Evolutionary conservation across 2,888 invertebrate genomes (phyloP).

Genomic region (Branchellion lobata): DNA sequence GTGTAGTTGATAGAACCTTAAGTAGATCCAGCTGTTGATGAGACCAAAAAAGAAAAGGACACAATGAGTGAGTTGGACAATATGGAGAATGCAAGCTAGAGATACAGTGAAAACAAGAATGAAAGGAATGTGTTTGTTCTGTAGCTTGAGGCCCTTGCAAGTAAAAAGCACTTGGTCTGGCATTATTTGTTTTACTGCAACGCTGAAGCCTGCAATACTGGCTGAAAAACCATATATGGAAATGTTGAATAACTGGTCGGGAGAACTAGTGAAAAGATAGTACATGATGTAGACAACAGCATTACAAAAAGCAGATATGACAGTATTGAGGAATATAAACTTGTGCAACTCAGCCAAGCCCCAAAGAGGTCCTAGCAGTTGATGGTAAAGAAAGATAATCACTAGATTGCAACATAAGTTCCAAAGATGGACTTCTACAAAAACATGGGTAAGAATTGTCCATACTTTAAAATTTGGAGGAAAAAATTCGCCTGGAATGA

Average conservation of each 20-base stretch:
- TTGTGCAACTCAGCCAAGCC: conserved; percentile 86
- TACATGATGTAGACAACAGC: conserved; percentile 84
- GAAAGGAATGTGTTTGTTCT: conserved; percentile 82
- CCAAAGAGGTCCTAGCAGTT: conserved; percentile 93
- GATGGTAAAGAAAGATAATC: conserved; percentile 89
- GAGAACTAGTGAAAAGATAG: conserved; percentile 82
- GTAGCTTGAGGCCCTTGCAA: conserved; percentile 79
- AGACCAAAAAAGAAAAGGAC: conserved; percentile 92
- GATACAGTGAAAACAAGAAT: conserved; percentile 77
- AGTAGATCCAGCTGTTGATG: conserved; percentile 87
- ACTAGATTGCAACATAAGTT: conserved; percentile 87
- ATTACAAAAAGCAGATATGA: conserved; percentile 84
- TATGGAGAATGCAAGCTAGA: conserved; percentile 68
- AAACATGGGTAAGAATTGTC: conserved; percentile 80
- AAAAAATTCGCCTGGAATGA: conserved; percentile 87
- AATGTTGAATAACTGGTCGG: conserved; percentile 76
- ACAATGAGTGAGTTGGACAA: conserved; percentile 86
- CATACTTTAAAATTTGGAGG: conserved; percentile 76
- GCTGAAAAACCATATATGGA: conserved; percentile 92
- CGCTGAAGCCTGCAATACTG: conserved; percentile 81
- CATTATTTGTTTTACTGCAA: conserved; percentile 95
- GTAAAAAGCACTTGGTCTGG: conserved; percentile 89
- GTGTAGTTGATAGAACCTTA: conserved; percentile 92
- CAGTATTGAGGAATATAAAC: conserved; percentile 86
- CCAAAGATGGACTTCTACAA: conserved; percentile 77